A percentile compares a stretch with the other conserved stretches of the same genome.
Conservation (phyloP, 1,140 invertebrate genomes). For the Lasaia peninsularis region DNA sequence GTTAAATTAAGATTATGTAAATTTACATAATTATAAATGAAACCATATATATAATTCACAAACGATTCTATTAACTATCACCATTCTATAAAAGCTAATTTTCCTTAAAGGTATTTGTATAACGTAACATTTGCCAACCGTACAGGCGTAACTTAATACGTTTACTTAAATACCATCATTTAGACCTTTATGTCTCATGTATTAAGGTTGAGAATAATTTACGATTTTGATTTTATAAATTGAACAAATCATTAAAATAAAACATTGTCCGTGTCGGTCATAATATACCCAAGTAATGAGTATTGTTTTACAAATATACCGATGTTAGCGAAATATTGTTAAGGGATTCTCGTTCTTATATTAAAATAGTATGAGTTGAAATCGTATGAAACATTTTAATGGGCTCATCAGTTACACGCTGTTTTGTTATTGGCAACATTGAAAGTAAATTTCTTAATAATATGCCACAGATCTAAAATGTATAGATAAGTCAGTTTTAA, state of each 20-base stretch:
- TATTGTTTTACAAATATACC: not conserved
- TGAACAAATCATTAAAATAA: constrained; percentile 11
- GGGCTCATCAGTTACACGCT: not conserved
- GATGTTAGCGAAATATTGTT: not conserved
- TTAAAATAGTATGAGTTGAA: not conserved
- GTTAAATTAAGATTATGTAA: constrained; percentile 12
- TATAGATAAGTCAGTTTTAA: not conserved
- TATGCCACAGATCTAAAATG: not conserved
- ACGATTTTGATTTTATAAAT: constrained; percentile 7
- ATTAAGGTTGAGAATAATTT: constrained; percentile 7
- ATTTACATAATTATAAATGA: constrained; percentile 6
- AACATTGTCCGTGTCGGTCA: constrained; percentile 6
- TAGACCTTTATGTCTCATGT: constrained; percentile 2
- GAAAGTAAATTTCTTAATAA: constrained; percentile 1
- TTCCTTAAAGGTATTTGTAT: not conserved
- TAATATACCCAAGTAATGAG: constrained; percentile 5
- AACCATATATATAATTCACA: constrained; percentile 1
- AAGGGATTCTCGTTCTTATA: not conserved
- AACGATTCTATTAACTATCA: not conserved
- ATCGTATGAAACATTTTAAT: not conserved
- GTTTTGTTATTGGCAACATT: constrained; percentile 6
- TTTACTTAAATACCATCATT: constrained; percentile 5
- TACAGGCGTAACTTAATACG: constrained; percentile 3
- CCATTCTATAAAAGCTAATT: not conserved
- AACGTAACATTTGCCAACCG: not conserved